Evolutionary conservation across 2,797 vertebrate genomes (phyloP).

Genomic region (Linurgus olivaceus): DNA sequence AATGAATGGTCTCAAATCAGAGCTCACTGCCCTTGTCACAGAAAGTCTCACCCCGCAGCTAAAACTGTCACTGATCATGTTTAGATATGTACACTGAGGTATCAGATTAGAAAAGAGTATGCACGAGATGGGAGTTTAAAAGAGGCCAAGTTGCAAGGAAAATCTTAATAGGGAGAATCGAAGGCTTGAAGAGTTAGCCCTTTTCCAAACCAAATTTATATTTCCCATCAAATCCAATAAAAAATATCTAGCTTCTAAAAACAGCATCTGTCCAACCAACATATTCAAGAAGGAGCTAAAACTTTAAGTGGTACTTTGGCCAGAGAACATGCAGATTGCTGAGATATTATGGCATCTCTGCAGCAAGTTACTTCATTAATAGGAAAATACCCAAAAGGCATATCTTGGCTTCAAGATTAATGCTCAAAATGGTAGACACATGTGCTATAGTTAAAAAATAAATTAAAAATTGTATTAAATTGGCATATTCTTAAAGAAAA

Average conservation of each 20-base stretch:
- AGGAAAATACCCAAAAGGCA: slow-evolving; percentile 63
- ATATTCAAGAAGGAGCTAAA: slow-evolving; percentile 42
- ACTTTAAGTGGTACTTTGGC: slow-evolving; percentile 27
- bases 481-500: background rate
- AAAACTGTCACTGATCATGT: slow-evolving; percentile 94
- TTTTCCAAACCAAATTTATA: slow-evolving; percentile 72
- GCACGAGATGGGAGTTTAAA: slow-evolving; percentile 81
- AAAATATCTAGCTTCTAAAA: slow-evolving; percentile 51
- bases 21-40: slow-evolving; percentile 95
- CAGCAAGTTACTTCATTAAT: slow-evolving; percentile 56
- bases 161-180: slow-evolving; percentile 75
- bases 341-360: slow-evolving; percentile 32
- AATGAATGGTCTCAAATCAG: slow-evolving; percentile 98
- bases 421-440: background rate
- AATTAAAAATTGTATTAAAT: background rate
- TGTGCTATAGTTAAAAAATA: background rate
- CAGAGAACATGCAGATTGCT: slow-evolving; percentile 8
- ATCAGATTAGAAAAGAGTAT: slow-evolving; percentile 84
- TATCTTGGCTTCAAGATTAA: slow-evolving; percentile 27
- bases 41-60: slow-evolving; percentile 95
- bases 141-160: slow-evolving; percentile 81
- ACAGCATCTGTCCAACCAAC: slow-evolving; percentile 27
- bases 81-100: slow-evolving; percentile 80
- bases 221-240: slow-evolving; percentile 68
- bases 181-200: slow-evolving; percentile 57